These are phyloP conservation scores for Anhinga anhinga DNA, from an alignment of 2,113 vertebrate genomes.

Conservation along the genomic window DNA sequence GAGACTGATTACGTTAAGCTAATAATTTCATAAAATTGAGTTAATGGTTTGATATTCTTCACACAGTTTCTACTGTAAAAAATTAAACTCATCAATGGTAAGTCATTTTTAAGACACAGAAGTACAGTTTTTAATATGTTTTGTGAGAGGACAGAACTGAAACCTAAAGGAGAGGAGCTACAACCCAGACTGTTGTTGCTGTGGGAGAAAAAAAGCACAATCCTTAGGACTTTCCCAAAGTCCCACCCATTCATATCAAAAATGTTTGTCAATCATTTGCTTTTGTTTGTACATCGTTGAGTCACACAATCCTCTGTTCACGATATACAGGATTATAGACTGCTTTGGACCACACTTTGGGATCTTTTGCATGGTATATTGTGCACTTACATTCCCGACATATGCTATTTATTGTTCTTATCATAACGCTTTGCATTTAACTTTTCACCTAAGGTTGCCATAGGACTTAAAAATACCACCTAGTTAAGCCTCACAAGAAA, in stretches of 20 bases:
- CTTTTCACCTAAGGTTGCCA: not conserved
- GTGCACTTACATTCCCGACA: not conserved
- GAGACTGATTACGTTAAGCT: rapidly evolving
- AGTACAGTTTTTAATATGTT: not conserved
- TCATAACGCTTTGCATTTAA: not conserved
- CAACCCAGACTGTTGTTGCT: not conserved
- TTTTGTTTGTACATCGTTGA: not conserved
- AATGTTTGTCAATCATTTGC: not conserved
- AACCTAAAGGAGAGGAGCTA: not conserved
- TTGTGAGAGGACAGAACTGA: not conserved
- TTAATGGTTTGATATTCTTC: not conserved
- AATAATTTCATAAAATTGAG: not conserved
- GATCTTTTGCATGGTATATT: not conserved
- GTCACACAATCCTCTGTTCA: not conserved
- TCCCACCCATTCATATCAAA: not conserved
- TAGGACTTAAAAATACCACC: not conserved
- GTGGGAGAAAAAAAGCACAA: not conserved
- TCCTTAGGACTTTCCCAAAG: not conserved
- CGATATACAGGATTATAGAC: not conserved
- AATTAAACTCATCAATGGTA: not conserved
- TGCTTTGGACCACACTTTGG: not conserved
- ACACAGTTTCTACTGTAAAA: not conserved
- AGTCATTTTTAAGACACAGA: not conserved
- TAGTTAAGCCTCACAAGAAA: not conserved
- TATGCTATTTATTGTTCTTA: not conserved